These are phyloP conservation scores for Neopipo cinnamomea DNA, from an alignment of 2,113 vertebrate genomes.

Conservation along the genomic window DNA sequence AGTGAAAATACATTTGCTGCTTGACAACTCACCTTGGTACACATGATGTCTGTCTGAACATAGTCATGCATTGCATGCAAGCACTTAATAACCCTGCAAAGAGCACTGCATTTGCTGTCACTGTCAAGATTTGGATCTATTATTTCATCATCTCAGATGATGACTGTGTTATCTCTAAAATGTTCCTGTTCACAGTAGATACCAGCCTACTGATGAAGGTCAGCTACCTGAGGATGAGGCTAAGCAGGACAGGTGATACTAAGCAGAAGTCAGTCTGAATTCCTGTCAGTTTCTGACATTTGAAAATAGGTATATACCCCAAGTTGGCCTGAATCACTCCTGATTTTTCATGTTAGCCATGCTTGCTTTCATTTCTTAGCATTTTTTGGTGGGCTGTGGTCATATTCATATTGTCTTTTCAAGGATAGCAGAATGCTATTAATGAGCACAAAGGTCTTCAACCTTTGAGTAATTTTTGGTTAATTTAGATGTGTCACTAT, in stretches of 20 bases:
- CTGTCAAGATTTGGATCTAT: not conserved
- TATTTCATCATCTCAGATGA: not conserved
- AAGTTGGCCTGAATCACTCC: not conserved
- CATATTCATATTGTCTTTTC: not conserved
- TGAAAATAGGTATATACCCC: not conserved
- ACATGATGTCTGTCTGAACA: not conserved
- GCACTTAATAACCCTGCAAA: not conserved
- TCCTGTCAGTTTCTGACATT: not conserved
- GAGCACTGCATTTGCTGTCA: not conserved
- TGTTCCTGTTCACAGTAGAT: not conserved
- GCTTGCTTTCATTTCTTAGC: not conserved
- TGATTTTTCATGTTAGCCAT: not conserved
- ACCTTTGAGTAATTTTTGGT: not conserved
- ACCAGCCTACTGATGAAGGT: not conserved
- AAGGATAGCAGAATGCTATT: not conserved
- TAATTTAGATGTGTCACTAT: not conserved
- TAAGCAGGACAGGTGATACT: not conserved
- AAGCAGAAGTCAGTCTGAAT: not conserved
- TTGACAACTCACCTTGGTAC: not conserved
- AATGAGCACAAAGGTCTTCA: not conserved
- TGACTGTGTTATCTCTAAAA: not conserved
- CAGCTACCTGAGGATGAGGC: not conserved
- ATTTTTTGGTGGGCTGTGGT: not conserved
- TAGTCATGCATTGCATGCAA: not conserved
- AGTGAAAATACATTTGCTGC: not conserved